Conservation (phyloP, 2,113 vertebrate species). For the Notothenia rossii region DNA sequence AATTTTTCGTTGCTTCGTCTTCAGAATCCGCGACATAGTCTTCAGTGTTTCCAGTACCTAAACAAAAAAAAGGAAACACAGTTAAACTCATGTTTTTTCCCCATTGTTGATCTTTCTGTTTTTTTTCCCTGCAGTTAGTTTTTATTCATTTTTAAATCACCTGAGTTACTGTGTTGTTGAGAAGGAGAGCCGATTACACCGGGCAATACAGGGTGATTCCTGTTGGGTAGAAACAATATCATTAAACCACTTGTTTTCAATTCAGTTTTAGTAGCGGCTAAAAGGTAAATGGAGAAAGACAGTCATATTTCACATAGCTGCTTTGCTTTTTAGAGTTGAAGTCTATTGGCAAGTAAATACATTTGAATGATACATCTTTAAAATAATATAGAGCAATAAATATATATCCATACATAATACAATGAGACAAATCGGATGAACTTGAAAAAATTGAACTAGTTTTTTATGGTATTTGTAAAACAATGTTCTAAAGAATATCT, state of each 20-base stretch:
- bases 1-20: slow-evolving; percentile 81
- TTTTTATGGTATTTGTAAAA: slow-evolving; percentile 35
- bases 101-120: neutral
- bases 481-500: too few relatives aligned
- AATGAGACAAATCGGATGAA: slow-evolving; percentile 24
- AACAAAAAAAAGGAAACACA: slow-evolving; percentile 13
- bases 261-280: neutral
- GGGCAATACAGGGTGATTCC: slow-evolving; percentile 60
- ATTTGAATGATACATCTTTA: too few relatives aligned
- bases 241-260: neutral
- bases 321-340: too few relatives aligned
- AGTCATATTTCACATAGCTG: neutral
- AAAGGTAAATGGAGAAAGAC: neutral
- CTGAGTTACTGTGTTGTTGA: slow-evolving; percentile 50
- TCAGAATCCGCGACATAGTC: slow-evolving; percentile 85
- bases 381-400: neutral
- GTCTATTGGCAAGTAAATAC: too few relatives aligned
- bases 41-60: slow-evolving; percentile 53
- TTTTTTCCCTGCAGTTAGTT: neutral
- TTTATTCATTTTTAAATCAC: slow-evolving; percentile 54
- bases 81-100: neutral
- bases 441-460: neutral
- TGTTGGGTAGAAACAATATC: slow-evolving; percentile 58
- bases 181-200: slow-evolving; percentile 20
- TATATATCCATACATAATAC: neutral